Evolutionary conservation across 2,113 vertebrate genomes (phyloP).

Genomic region (Erpornis zantholeuca): DNA sequence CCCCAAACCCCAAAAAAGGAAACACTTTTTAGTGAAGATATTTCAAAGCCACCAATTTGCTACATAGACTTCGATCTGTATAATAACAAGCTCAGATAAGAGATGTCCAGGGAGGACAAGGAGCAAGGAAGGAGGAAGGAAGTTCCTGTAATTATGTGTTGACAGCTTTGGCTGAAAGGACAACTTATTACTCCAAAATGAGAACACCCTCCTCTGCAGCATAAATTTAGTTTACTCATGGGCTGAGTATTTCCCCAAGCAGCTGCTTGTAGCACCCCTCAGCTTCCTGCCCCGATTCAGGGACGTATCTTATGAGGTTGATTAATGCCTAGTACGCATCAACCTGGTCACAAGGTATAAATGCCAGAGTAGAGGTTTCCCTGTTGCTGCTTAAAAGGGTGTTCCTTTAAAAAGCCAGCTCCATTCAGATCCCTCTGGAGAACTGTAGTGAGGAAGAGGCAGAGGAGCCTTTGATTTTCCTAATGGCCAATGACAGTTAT

Average conservation of each 20-base stretch:
- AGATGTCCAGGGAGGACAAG: neutral
- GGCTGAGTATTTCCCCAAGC: neutral
- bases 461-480: neutral
- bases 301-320: neutral
- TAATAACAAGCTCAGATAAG: neutral
- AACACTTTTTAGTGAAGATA: neutral
- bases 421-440: neutral
- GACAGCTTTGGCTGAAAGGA: neutral
- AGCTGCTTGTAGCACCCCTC: neutral
- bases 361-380: neutral
- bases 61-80: neutral
- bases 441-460: fast-evolving
- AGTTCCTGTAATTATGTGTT: neutral
- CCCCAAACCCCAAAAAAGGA: fast-evolving
- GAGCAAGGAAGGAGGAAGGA: too few relatives aligned
- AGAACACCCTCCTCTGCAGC: neutral
- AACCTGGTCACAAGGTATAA: neutral
- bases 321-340: neutral
- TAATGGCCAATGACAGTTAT: neutral
- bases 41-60: neutral
- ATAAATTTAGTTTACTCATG: neutral
- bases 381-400: neutral
- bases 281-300: neutral
- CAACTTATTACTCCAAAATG: neutral
- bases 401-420: neutral